Conservation (phyloP, 2,113 vertebrate species). For the Carlito syrichta region DNA sequence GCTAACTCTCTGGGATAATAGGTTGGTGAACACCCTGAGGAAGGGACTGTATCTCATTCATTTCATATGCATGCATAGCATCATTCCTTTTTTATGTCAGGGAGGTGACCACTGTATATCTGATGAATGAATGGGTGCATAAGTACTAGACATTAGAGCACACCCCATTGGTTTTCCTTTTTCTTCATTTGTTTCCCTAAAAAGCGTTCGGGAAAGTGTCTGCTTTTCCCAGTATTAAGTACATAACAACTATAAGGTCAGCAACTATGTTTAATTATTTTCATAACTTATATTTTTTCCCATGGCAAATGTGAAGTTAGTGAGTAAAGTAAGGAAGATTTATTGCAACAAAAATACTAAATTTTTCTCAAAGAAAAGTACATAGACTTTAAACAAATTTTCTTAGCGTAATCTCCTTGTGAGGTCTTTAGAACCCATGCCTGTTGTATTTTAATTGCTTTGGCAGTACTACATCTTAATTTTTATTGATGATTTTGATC, state of each 20-base stretch:
- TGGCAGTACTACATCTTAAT: not conserved
- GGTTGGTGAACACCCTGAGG: not conserved
- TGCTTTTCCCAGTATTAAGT: not conserved
- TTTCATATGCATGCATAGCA: not conserved
- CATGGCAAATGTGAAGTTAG: not conserved
- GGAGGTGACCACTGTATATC: not conserved
- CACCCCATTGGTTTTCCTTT: not conserved
- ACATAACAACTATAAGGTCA: not conserved
- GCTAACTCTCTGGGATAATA: not conserved
- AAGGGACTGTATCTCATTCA: not conserved
- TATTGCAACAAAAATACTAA: not conserved
- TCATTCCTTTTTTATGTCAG: not conserved
- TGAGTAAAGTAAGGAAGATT: not conserved
- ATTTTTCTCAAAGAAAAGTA: not conserved
- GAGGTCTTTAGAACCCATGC: not conserved
- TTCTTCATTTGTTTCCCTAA: not conserved
- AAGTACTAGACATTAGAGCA: not conserved
- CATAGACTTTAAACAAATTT: not conserved
- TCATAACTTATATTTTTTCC: not conserved
- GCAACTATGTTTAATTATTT: not conserved
- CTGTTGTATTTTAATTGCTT: not conserved
- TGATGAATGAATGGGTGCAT: not conserved
- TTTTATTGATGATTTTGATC: not conserved
- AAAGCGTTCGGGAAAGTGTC: not conserved
- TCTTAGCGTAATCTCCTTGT: not conserved